Evolutionary conservation across 2,888 invertebrate genomes (phyloP).

Genomic region (Drosophila phalerata): DNA sequence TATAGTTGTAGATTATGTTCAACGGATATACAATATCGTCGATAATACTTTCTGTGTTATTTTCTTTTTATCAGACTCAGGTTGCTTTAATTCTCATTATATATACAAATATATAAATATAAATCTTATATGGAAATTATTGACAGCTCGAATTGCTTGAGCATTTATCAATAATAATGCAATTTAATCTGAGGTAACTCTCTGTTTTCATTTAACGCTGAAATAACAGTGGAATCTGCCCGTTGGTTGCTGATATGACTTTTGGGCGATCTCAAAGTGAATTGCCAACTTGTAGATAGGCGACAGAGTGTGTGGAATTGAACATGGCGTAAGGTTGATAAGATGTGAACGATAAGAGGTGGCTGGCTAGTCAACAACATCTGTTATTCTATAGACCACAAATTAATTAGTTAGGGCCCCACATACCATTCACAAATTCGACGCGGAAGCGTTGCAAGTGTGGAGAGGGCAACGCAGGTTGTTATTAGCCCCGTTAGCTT

Average conservation of each 20-base stretch:
- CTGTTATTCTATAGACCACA: conserved; percentile 37
- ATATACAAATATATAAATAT: background rate
- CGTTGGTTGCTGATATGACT: conserved; percentile 22
- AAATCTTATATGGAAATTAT: background rate
- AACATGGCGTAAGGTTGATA: conserved; percentile 33
- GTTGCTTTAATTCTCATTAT: background rate
- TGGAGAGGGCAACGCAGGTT: conserved; percentile 40
- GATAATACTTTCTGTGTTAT: background rate
- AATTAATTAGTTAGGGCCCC: conserved; percentile 46
- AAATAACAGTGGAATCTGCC: conserved; percentile 27
- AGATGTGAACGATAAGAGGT: conserved; percentile 49
- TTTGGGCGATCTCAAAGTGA: conserved; percentile 11
- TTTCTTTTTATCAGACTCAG: background rate
- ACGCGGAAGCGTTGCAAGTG: conserved; percentile 46
- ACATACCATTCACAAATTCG: conserved; percentile 31
- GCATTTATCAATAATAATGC: conserved; percentile 4
- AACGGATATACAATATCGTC: background rate
- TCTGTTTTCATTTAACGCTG: conserved; percentile 11
- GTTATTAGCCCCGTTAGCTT: conserved; percentile 48
- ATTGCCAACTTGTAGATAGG: conserved; percentile 26
- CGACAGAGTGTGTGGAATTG: conserved; percentile 7
- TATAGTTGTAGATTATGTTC: too few species aligned
- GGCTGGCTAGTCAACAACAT: conserved; percentile 38
- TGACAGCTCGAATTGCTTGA: background rate
- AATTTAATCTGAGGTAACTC: conserved; percentile 11